A percentile compares a stretch with the other conserved stretches of the same genome.
phyloP scores from a whole-genome alignment of 2,888 invertebrate genomes.

The Cheilosia scutellata region DNA sequence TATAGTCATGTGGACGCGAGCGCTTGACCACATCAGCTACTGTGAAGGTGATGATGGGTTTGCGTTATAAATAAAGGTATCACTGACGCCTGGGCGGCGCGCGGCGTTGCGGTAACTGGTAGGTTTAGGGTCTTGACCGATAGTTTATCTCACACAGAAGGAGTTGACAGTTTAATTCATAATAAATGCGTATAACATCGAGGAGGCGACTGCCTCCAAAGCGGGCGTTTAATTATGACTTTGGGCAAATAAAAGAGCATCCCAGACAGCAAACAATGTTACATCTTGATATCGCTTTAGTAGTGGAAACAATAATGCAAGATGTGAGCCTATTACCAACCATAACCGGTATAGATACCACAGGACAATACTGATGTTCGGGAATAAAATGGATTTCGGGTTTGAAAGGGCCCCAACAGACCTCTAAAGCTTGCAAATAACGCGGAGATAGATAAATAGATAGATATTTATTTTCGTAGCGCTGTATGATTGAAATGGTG shows the following conservation, averaged over 20 bases:
- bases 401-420: no score
- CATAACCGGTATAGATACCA: no score
- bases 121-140: constrained; percentile 45
- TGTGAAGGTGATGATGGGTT: constrained; percentile 72
- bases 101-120: constrained; percentile 33
- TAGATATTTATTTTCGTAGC: no score
- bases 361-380: no score
- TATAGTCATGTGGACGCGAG: constrained; percentile 33
- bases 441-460: no score
- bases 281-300: no score
- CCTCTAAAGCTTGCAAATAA: no score
- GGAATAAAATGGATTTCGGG: no score
- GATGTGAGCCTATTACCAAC: no score
- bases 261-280: not conserved
- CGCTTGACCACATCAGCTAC: constrained; percentile 38
- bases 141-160: constrained; percentile 54
- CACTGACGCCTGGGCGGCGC: constrained; percentile 67
- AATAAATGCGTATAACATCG: not conserved
- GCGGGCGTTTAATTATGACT: not conserved
- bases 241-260: not conserved
- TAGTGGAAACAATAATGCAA: no score
- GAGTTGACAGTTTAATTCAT: constrained; percentile 69
- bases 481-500: no score
- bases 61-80: constrained; percentile 70
- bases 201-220: not conserved